Percentiles rank a stretch among this genome's conserved stretches.
Evolutionary conservation across 2,113 vertebrate species (phyloP).

Genomic region (Tautogolabrus adspersus): DNA sequence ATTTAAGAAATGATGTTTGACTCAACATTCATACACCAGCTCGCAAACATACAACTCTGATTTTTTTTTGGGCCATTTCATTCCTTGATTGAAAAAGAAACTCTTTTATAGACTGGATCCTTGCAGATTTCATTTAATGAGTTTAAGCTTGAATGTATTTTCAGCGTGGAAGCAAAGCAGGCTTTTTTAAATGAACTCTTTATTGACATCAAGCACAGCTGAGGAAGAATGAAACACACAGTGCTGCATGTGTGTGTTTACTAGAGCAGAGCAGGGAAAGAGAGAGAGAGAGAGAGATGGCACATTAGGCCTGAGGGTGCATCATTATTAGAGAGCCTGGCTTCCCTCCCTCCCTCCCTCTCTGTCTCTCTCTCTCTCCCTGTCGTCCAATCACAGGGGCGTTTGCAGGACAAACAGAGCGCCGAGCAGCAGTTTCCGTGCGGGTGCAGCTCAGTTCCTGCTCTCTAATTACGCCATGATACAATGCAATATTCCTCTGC

Average conservation of each 20-base stretch:
- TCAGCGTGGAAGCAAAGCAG: conserved; percentile 14
- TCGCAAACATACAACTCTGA: too few species aligned
- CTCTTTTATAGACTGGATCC: background rate
- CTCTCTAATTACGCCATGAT: conserved; percentile 74
- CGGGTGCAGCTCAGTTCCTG: conserved; percentile 25
- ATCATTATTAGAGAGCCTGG: conserved; percentile 81
- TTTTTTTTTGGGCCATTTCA: background rate
- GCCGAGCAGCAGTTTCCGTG: conserved; percentile 23
- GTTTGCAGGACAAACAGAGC: conserved; percentile 57
- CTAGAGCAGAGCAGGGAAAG: conserved; percentile 42
- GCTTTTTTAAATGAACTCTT: conserved; percentile 49
- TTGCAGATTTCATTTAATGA: conserved; percentile 15
- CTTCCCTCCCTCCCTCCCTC: conserved; percentile 25
- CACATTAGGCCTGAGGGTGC: conserved; percentile 80
- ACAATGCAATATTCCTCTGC: conserved; percentile 72
- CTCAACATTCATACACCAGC: background rate
- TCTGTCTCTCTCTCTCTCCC: conserved; percentile 21
- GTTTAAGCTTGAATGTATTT: conserved; percentile 17
- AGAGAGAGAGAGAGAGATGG: conserved; percentile 59
- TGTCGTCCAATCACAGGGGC: conserved; percentile 64
- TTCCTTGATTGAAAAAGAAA: background rate
- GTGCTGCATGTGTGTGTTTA: conserved; percentile 40
- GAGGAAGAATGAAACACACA: conserved; percentile 38
- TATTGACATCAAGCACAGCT: conserved; percentile 35
- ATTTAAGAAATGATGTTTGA: too few species aligned